These are phyloP conservation scores for Taphrorychus bicolor DNA, from an alignment of 2,888 invertebrate species.

Conservation along the genomic window DNA sequence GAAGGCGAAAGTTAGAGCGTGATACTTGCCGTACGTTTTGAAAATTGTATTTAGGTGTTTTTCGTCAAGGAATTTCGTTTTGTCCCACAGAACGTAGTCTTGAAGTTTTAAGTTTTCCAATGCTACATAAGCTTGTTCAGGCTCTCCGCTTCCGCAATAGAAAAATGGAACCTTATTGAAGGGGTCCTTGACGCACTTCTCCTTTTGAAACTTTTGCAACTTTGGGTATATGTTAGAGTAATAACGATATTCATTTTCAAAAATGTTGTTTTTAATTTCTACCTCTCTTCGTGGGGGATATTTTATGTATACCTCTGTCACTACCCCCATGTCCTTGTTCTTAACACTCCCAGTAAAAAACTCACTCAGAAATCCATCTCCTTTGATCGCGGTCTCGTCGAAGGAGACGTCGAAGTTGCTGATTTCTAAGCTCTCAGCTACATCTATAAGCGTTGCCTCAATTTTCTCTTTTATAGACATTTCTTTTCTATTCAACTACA, in stretches of 20 bases:
- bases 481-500: no score
- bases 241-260: slow-evolving; percentile 15
- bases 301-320: slow-evolving; percentile 29
- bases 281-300: slow-evolving; percentile 20
- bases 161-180: slow-evolving; percentile 18
- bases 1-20: slow-evolving; percentile 25
- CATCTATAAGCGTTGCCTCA: neutral
- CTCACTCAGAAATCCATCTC: slow-evolving; percentile 37
- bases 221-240: slow-evolving; percentile 19
- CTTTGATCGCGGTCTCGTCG: slow-evolving; percentile 11
- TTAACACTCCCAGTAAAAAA: slow-evolving; percentile 22
- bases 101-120: slow-evolving; percentile 14
- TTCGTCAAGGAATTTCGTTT: slow-evolving; percentile 14
- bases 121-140: slow-evolving; percentile 11
- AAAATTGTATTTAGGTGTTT: slow-evolving; percentile 21
- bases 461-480: slow-evolving; percentile 1
- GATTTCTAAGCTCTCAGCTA: neutral
- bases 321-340: slow-evolving; percentile 1
- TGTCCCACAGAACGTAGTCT: slow-evolving; percentile 20
- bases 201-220: slow-evolving; percentile 12
- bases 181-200: slow-evolving; percentile 3
- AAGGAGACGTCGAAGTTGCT: slow-evolving; percentile 3
- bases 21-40: slow-evolving; percentile 21
- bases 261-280: neutral
- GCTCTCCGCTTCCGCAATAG: slow-evolving; percentile 3